Conservation (phyloP, 1,140 invertebrate genomes). For the Aphidius ervi region DNA sequence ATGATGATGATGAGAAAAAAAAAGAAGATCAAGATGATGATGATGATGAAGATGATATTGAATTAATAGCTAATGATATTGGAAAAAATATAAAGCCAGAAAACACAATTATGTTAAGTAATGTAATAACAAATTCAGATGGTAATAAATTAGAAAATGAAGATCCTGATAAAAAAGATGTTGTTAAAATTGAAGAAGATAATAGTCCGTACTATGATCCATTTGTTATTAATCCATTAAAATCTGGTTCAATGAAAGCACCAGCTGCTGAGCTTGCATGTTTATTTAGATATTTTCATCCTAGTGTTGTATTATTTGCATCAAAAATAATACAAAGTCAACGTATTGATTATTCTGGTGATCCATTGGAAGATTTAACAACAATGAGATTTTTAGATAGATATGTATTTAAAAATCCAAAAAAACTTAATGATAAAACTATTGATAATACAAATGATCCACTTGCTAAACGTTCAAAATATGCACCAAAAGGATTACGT, state of each 20-base stretch:
- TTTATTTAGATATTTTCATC: constrained; percentile 81
- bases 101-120: constrained; percentile 42
- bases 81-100: constrained; percentile 23
- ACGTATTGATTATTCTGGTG: constrained; percentile 79
- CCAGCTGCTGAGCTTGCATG: constrained; percentile 69
- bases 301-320: constrained; percentile 85
- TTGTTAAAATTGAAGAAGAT: constrained; percentile 33
- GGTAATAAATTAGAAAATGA: constrained; percentile 11
- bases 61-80: constrained; percentile 14
- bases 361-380: constrained; percentile 89
- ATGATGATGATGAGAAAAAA: constrained; percentile 15
- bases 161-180: constrained; percentile 31
- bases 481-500: constrained; percentile 59
- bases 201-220: constrained; percentile 62
- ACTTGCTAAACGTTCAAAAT: constrained; percentile 54
- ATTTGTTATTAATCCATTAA: constrained; percentile 76
- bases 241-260: constrained; percentile 68
- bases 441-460: constrained; percentile 41
- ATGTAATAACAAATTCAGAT: constrained; percentile 27
- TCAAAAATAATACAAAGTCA: constrained; percentile 70
- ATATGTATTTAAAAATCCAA: constrained; percentile 96
- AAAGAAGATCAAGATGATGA: constrained; percentile 22
- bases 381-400: constrained; percentile 86
- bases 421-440: constrained; percentile 58
- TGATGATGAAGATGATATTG: constrained; percentile 19